Base-by-base conservation (phyloP, 2,113 vertebrate species). In the Cyanistes caeruleus region DNA sequence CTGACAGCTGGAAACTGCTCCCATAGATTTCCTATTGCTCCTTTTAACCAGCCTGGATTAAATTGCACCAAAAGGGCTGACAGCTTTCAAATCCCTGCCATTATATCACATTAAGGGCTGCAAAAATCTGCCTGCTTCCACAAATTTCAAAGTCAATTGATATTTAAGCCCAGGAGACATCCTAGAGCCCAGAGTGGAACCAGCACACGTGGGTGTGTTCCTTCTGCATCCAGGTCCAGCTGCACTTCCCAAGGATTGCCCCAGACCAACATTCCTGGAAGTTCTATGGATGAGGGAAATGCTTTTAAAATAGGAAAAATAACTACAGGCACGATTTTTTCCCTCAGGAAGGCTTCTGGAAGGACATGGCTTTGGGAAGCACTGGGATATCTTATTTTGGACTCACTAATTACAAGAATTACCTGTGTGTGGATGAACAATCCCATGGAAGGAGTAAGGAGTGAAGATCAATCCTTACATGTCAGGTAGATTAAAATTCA, bases 11-110 rank as follows among this genome's bases (percentile, higher is more conserved):
- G 96, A 98, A 98, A 96, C 91, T 90, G 93, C 94, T 97, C 91
- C 89, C 95, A 97, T 94, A 53, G 97, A 97, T 98, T 98, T 97
- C 96, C 93, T 96, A 84, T 94, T 97, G 97, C 95, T 95, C 86
- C 90, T 97, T 97, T 91, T 84, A 97, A 96, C 88, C 68, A 88
- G 90, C 75, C 80, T 88, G 92, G 96, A 96, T 95, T 97, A 79
- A 96, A 91, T 97, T 96, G 96, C 95, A 94, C 75, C 95, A 79
- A 95, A 97, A 97, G 93, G 91, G 94, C 89, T 96, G 97, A 96
- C 87, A 63, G 80, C 46, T 78, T 93, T 95, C 97, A 96, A 96
- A 96, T 75, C 81, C 87, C 86, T 80, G 84, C 70, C 88, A 79
- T 96, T 89, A 53, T 75, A 79, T 90, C 88, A 67, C 94, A 88